Percentiles rank a stretch among this genome's conserved stretches.
Evolutionary conservation across 2,888 invertebrate species (phyloP).

Genomic region (Melanotus villosus): DNA sequence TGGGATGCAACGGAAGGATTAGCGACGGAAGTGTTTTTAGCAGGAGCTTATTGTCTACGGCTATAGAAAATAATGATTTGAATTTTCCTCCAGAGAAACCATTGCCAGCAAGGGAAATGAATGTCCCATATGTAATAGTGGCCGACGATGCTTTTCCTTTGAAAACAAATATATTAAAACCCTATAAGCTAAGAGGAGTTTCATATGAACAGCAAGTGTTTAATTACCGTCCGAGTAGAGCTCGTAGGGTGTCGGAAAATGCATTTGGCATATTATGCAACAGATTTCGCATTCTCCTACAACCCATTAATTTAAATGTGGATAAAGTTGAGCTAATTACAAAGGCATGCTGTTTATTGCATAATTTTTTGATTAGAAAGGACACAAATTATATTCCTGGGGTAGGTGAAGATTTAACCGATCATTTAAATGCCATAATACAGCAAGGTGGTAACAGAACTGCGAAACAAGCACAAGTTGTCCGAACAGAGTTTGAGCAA

Average conservation of each 20-base stretch:
- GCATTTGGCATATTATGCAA: slow-evolving; percentile 46
- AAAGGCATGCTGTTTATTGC: neutral
- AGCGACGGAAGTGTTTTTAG: slow-evolving; percentile 54
- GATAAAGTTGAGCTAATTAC: neutral
- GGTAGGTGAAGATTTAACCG: neutral
- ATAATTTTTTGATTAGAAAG: neutral
- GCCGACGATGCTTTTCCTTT: slow-evolving; percentile 58
- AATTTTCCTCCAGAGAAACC: slow-evolving; percentile 38
- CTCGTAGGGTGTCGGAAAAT: slow-evolving; percentile 44
- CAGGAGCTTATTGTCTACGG: slow-evolving; percentile 47
- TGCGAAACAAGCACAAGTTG: neutral
- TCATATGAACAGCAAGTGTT: slow-evolving; percentile 53
- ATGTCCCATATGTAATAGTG: slow-evolving; percentile 31
- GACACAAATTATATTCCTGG: neutral
- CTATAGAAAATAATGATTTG: slow-evolving; percentile 49
- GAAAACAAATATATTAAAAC: slow-evolving; percentile 54
- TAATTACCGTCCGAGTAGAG: slow-evolving; percentile 54
- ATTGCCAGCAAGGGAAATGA: slow-evolving; percentile 45
- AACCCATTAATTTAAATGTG: no score
- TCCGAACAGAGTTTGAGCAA: neutral
- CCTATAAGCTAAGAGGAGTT: slow-evolving; percentile 53
- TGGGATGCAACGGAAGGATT: slow-evolving; percentile 46
- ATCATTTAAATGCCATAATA: neutral
- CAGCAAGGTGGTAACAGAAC: neutral
- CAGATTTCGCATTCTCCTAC: slow-evolving; percentile 42